These are phyloP conservation scores for Stegostoma tigrinum DNA, from an alignment of 2,113 vertebrate species.

Conservation along the genomic window DNA sequence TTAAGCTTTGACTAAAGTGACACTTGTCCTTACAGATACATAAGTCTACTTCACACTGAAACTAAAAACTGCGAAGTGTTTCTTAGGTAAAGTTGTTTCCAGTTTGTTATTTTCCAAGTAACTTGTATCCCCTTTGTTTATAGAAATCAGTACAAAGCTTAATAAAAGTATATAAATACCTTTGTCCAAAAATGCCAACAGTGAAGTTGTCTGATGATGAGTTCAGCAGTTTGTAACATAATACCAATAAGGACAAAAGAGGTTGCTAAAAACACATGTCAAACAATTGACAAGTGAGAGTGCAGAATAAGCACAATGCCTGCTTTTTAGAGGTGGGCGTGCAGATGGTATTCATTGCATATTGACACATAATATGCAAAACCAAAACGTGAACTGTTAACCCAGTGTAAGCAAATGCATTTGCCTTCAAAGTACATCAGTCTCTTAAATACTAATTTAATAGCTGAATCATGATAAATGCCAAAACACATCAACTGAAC, in stretches of 20 bases:
- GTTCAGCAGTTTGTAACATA: not conserved
- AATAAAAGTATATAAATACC: not conserved
- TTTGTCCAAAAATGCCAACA: not conserved
- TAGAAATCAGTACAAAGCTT: not conserved
- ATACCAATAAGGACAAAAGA: not conserved
- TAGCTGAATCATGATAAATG: not conserved
- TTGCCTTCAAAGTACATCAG: not conserved
- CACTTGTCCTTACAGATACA: not conserved
- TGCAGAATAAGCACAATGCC: not conserved
- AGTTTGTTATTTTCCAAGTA: not conserved
- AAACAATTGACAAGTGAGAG: not conserved
- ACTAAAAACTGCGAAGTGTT: not conserved
- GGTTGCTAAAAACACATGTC: not conserved
- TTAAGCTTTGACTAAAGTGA: not conserved
- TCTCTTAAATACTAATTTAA: not conserved
- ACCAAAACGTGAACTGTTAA: not conserved
- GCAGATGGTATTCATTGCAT: not conserved
- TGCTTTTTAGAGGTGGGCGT: not conserved
- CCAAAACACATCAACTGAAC: not conserved
- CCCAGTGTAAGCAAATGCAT: not conserved
- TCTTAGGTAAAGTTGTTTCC: not conserved
- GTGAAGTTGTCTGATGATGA: not conserved
- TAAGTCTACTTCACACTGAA: not conserved
- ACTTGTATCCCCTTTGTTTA: not conserved
- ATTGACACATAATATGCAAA: not conserved